Conservation (phyloP, 2,888 invertebrate species). For the Tachina grossa region DNA sequence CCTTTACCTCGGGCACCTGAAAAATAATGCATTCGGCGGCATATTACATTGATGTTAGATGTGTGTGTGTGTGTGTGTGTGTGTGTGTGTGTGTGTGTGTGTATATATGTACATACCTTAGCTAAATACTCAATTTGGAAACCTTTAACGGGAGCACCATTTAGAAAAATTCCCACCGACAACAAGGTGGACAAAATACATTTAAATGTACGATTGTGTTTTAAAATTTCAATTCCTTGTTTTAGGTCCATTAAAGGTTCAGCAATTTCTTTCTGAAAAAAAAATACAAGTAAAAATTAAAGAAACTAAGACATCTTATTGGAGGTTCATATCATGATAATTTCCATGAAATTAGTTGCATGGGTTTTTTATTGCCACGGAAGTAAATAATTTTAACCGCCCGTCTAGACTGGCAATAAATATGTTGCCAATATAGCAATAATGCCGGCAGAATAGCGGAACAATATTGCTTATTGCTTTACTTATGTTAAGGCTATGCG, state of each 20-base stretch:
- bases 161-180: constrained; percentile 97
- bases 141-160: constrained; percentile 95
- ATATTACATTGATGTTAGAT: background rate
- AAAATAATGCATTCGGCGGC: background rate
- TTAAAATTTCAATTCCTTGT: constrained; percentile 96
- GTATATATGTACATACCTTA: constrained; percentile 85
- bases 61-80: background rate
- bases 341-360: too few relatives aligned
- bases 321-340: too few relatives aligned
- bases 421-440: too few relatives aligned
- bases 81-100: too few relatives aligned
- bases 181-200: constrained; percentile 96
- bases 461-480: too few relatives aligned
- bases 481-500: too few relatives aligned
- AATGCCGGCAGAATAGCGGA: too few relatives aligned
- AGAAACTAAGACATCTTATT: background rate
- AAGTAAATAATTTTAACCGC: too few relatives aligned
- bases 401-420: too few relatives aligned
- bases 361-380: too few relatives aligned
- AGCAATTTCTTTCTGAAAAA: constrained; percentile 93
- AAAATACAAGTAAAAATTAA: constrained; percentile 50
- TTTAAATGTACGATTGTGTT: constrained; percentile 96
- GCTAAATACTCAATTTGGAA: constrained; percentile 98
- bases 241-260: constrained; percentile 99
- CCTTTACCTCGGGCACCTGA: constrained; percentile 97